Base-by-base conservation (phyloP, 2,797 vertebrate species). In the Poeciliopsis paucimaculata region DNA sequence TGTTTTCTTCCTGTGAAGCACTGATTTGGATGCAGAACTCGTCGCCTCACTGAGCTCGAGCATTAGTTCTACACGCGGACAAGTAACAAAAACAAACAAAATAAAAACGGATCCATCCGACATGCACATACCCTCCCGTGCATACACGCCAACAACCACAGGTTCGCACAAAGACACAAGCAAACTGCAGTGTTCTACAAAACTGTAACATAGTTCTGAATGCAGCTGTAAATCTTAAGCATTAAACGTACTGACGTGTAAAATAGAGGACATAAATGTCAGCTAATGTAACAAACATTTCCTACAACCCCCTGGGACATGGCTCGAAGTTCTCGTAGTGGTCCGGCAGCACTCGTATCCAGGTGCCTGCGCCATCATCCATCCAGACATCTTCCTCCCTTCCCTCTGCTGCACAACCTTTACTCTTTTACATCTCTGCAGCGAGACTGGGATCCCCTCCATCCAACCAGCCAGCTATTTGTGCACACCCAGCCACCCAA, bases 1-100 rank as follows among this genome's bases (percentile, higher is more conserved):
- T 83, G 90, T 92, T 75, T 91, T 93, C 68, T 71, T 71, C 41
- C 26, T 90, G 92, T 93, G 95, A 96, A 97, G 95, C 96, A 91
- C 94, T 93, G 93, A 93, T 91, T 94, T 94, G 79, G 85, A 94
- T 92, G 92, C 93, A 88, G 91, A 95, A 88, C 89, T 79, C 88
- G 80, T 77, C 77, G 83, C 70, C 66, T 85, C 75, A 81, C 80
- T 79, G 76, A 86, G 88, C 90, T 89, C 62, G 77, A 91, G 90
- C 84, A 75, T 91, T 84, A 75, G 86, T 89, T 88, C 85, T 87
- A 84, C 91, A 90, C 90, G 77, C 86, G 47, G 72, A 87, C 87
- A 80, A 70, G 15, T 76, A 87, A 91, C 80, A 79, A 88, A 86
- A 84, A 83, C 81, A 15, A 2, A 9, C 0, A 23, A 9, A 8